Conservation (phyloP, 2,888 invertebrate genomes). For the Fissipunctia ypsillon region DNA sequence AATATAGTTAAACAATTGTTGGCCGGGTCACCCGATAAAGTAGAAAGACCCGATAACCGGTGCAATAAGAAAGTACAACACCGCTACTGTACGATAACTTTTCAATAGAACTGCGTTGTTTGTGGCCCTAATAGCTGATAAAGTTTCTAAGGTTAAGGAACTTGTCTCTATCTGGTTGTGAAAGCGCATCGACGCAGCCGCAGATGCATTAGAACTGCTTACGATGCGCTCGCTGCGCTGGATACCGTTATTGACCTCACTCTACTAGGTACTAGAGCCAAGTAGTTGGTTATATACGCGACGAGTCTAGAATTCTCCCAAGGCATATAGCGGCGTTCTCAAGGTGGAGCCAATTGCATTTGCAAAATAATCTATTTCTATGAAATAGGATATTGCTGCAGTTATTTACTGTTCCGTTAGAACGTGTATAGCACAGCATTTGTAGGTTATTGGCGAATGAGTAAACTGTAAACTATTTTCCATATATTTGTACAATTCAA, state of each 20-base stretch:
- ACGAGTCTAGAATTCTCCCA: constrained; percentile 64
- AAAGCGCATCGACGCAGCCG: constrained; percentile 74
- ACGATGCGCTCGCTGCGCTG: constrained; percentile 81
- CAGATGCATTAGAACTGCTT: constrained; percentile 83
- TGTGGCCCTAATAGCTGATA: constrained; percentile 78
- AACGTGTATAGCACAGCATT: constrained; percentile 31
- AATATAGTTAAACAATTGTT: constrained; percentile 75
- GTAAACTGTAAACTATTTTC: constrained; percentile 50
- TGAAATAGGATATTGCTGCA: constrained; percentile 58
- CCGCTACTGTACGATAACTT: constrained; percentile 76
- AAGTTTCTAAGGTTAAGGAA: constrained; percentile 76
- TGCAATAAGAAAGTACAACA: constrained; percentile 81
- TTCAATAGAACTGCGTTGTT: constrained; percentile 73
- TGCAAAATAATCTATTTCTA: constrained; percentile 47
- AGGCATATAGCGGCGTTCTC: constrained; percentile 55
- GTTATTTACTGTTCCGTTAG: constrained; percentile 50
- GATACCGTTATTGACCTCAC: constrained; percentile 86
- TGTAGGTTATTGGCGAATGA: constrained; percentile 56
- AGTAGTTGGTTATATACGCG: constrained; percentile 63
- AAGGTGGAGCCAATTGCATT: constrained; percentile 58
- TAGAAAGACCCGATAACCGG: constrained; percentile 80
- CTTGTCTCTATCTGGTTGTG: constrained; percentile 68
- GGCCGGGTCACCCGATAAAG: constrained; percentile 86
- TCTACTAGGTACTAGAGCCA: constrained; percentile 65
- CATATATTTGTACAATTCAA: constrained; percentile 41